phyloP scores from a whole-genome alignment of 1,140 invertebrate species.

The Drosophila kohkoa region DNA sequence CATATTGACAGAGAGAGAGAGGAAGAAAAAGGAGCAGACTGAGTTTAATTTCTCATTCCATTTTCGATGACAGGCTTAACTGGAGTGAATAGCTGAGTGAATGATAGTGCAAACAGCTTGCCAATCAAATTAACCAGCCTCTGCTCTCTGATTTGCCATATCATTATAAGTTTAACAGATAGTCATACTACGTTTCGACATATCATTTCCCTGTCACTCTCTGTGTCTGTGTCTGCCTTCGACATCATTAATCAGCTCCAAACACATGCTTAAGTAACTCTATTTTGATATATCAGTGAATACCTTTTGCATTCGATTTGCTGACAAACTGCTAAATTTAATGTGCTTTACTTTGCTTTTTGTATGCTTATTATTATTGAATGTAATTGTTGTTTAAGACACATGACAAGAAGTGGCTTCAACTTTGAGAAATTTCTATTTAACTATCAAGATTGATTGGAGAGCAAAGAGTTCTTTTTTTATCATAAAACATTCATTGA shows the following conservation, averaged over 20 bases:
- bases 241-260: conserved; percentile 34
- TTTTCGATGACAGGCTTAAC: conserved; percentile 28
- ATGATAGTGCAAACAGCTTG: conserved; percentile 19
- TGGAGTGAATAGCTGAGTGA: conserved; percentile 23
- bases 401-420: no score
- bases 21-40: not conserved
- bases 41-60: not conserved
- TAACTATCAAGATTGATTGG: no score
- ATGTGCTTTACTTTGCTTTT: no score
- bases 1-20: conserved; percentile 13
- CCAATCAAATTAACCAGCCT: conserved; percentile 32
- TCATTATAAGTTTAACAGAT: conserved; percentile 16
- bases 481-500: no score
- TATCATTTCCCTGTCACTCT: conserved; percentile 11
- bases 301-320: no score
- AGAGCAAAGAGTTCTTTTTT: no score
- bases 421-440: no score
- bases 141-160: conserved; percentile 22
- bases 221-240: not conserved
- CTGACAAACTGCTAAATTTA: no score
- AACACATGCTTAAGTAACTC: conserved; percentile 11
- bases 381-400: no score
- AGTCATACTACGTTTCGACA: not conserved
- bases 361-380: no score
- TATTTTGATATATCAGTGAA: not conserved